Percentiles rank a stretch among this genome's conserved stretches.
Evolutionary conservation across 2,888 invertebrate species (phyloP).

Genomic region (Zaprionus obscuricornis): DNA sequence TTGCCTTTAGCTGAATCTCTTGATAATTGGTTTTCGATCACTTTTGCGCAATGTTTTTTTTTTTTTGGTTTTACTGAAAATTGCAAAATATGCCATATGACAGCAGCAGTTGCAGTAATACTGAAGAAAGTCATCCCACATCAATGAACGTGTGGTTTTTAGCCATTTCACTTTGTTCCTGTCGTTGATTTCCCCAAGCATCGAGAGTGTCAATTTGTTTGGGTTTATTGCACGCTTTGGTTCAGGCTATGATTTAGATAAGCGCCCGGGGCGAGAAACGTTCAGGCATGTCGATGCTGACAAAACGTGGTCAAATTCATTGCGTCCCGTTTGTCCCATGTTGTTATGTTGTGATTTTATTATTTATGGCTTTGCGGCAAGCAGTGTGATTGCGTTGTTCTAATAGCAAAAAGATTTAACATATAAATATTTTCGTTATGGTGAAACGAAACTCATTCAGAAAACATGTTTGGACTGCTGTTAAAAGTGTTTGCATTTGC

Average conservation of each 20-base stretch:
- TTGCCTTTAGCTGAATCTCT: not conserved
- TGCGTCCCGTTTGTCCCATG: slow-evolving; percentile 25
- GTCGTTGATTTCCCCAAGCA: slow-evolving; percentile 70
- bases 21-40: slow-evolving; percentile 46
- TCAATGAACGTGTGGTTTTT: slow-evolving; percentile 19
- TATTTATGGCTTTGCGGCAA: slow-evolving; percentile 63
- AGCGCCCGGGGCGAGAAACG: too few species aligned
- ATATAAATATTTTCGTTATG: slow-evolving; percentile 65
- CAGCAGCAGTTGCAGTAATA: too few species aligned
- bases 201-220: slow-evolving; percentile 69
- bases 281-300: slow-evolving; percentile 32
- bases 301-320: slow-evolving; percentile 28
- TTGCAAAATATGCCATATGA: not conserved
- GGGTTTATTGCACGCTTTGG: slow-evolving; percentile 47
- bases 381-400: slow-evolving; percentile 45
- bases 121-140: not conserved
- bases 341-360: slow-evolving; percentile 65
- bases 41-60: slow-evolving; percentile 13
- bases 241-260: slow-evolving; percentile 69
- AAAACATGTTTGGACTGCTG: slow-evolving; percentile 55
- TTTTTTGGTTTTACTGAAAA: not conserved
- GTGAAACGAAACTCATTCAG: slow-evolving; percentile 21
- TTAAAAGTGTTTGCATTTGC: slow-evolving; percentile 72
- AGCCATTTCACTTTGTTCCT: slow-evolving; percentile 51
- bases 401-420: slow-evolving; percentile 66